These are phyloP conservation scores for Steromphala cineraria DNA, from an alignment of 2,888 invertebrate genomes.

Conservation along the genomic window DNA sequence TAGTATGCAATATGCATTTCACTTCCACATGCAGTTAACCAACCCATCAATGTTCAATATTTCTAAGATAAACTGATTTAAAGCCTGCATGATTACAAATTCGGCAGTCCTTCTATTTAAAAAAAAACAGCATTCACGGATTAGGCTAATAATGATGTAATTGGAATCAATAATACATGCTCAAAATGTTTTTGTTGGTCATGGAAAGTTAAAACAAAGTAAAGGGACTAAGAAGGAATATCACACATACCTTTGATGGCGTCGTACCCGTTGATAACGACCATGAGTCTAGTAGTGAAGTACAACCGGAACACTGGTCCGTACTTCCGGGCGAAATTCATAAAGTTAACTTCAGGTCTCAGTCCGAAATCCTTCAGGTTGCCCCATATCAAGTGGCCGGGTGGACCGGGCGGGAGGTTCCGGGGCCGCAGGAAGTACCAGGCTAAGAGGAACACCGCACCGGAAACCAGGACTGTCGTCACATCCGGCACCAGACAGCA, in stretches of 20 bases:
- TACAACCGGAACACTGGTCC: background rate
- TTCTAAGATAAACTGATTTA: too few relatives aligned
- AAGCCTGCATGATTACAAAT: too few relatives aligned
- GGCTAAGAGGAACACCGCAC: background rate
- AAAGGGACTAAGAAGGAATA: too few relatives aligned
- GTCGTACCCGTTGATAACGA: background rate
- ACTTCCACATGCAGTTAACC: too few relatives aligned
- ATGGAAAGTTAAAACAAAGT: too few relatives aligned
- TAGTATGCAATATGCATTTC: too few relatives aligned
- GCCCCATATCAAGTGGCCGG: background rate
- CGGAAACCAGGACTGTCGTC: background rate
- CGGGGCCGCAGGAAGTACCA: background rate
- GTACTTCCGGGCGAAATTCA: background rate
- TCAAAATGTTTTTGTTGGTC: too few relatives aligned
- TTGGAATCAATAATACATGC: too few relatives aligned
- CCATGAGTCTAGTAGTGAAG: background rate
- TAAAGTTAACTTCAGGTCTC: background rate
- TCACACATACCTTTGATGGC: background rate
- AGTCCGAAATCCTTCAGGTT: slow-evolving; percentile 10
- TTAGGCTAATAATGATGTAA: too few relatives aligned
- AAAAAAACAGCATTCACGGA: too few relatives aligned
- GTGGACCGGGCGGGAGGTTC: background rate
- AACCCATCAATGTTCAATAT: too few relatives aligned
- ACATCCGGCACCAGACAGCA: background rate
- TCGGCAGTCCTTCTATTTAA: too few relatives aligned